phyloP scores from a whole-genome alignment of 2,797 vertebrate species.

The Rhinatrema bivittatum region DNA sequence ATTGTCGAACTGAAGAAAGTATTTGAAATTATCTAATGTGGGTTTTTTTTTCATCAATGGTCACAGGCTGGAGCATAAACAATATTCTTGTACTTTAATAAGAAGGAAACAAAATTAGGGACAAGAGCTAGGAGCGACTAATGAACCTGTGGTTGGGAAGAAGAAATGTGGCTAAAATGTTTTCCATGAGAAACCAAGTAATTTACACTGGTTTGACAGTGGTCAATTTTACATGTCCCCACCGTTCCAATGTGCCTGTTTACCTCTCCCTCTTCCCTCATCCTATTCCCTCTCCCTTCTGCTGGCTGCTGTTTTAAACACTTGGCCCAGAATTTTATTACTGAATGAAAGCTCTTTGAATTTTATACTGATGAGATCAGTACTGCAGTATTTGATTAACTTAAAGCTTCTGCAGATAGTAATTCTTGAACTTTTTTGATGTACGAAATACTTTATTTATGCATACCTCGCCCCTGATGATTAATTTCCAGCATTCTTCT shows the following conservation, averaged over 20 bases:
- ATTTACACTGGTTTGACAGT: slow-evolving; percentile 96
- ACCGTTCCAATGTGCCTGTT: slow-evolving; percentile 77
- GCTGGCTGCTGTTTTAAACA: slow-evolving; percentile 71
- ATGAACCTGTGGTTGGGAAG: slow-evolving; percentile 47
- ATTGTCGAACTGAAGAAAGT: slow-evolving; percentile 98
- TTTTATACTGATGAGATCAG: slow-evolving; percentile 71
- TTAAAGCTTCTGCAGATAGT: slow-evolving; percentile 58
- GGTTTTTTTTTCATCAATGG: slow-evolving; percentile 27
- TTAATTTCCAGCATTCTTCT: slow-evolving; percentile 31
- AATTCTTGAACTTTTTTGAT: slow-evolving; percentile 58
- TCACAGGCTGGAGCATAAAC: slow-evolving; percentile 40
- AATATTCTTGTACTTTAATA: slow-evolving; percentile 30
- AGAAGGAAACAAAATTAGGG: slow-evolving; percentile 35
- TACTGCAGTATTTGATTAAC: slow-evolving; percentile 65
- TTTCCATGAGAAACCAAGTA: slow-evolving; percentile 96
- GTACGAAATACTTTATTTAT: slow-evolving; percentile 68
- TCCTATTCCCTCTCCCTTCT: too few relatives aligned
- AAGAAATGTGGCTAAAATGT: slow-evolving; percentile 68
- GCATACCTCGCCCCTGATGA: slow-evolving; percentile 30
- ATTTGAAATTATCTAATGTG: slow-evolving; percentile 95
- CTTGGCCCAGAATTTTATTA: slow-evolving; percentile 58
- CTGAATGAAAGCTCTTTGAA: slow-evolving; percentile 57
- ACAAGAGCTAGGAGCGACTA: slow-evolving; percentile 39
- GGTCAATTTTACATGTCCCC: slow-evolving; percentile 74
- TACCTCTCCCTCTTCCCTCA: slow-evolving; percentile 36